Conservation (phyloP, 2,113 vertebrate genomes). For the Orthochromis malagaraziensis region DNA sequence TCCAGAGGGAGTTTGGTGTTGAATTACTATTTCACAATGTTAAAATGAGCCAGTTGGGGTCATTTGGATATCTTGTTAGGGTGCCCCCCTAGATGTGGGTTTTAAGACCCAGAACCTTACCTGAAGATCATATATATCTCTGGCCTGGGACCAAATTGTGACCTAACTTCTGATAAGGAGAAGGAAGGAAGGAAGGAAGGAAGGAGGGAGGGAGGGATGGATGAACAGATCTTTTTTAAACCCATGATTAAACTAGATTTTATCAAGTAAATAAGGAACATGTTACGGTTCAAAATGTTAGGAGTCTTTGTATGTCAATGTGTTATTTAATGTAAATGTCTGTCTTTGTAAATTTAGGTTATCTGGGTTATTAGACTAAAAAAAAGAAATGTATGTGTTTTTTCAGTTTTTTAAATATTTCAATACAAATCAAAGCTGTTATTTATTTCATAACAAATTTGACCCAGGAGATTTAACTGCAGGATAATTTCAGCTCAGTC, state of each 20-base stretch:
- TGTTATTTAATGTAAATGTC: neutral
- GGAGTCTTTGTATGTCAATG: accelerated
- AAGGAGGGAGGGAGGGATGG: accelerated
- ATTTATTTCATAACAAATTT: neutral
- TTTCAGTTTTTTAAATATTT: neutral
- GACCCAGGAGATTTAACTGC: neutral
- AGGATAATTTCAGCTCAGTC: neutral
- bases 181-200: accelerated
- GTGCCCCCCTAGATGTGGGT: neutral
- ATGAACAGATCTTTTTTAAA: neutral
- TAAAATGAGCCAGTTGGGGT: neutral
- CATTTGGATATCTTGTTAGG: neutral
- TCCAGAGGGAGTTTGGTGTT: accelerated
- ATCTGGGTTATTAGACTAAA: neutral
- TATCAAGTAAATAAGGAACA: neutral
- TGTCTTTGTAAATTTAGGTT: neutral
- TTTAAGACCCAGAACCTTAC: neutral
- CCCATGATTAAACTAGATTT: neutral
- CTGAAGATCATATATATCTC: neutral
- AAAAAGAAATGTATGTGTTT: neutral
- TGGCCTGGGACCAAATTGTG: neutral
- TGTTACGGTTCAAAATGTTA: accelerated
- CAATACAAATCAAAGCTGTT: neutral
- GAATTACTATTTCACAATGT: neutral
- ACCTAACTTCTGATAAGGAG: neutral